Conservation (phyloP, 2,797 vertebrate genomes). For the Synanceia verrucosa region DNA sequence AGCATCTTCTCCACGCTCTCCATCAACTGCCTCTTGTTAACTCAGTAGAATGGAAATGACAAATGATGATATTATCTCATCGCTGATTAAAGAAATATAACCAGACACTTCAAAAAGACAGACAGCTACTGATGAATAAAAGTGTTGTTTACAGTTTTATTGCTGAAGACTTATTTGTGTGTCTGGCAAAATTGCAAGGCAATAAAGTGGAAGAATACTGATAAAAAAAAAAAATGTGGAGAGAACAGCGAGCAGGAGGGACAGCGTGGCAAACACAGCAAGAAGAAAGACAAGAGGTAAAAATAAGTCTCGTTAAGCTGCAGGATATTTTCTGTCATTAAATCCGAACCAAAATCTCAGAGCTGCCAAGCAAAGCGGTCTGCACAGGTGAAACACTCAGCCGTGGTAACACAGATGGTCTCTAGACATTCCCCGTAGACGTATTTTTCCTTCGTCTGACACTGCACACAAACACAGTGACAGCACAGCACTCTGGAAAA, state of each 20-base stretch:
- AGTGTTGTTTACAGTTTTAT: slow-evolving; percentile 17
- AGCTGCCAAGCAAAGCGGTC: slow-evolving; percentile 27
- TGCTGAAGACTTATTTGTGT: slow-evolving; percentile 19
- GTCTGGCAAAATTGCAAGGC: slow-evolving; percentile 15
- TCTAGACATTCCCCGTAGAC: slow-evolving; percentile 34
- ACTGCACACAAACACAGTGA: slow-evolving; percentile 33
- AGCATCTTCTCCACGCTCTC: slow-evolving; percentile 18
- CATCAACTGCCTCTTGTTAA: slow-evolving; percentile 31
- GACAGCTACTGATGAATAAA: slow-evolving; percentile 21
- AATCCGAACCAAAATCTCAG: slow-evolving; percentile 27
- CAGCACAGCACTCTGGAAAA: slow-evolving; percentile 42
- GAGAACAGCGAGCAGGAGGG: background rate
- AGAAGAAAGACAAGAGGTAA: slow-evolving; percentile 29
- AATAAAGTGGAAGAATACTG: slow-evolving; percentile 27
- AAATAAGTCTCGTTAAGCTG: slow-evolving; percentile 40
- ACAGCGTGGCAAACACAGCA: slow-evolving; percentile 27
- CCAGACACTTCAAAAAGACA: background rate
- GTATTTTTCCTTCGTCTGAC: slow-evolving; percentile 29
- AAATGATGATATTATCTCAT: slow-evolving; percentile 10
- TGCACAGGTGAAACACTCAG: slow-evolving; percentile 37
- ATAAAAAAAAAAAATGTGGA: slow-evolving; percentile 2
- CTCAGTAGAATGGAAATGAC: slow-evolving; percentile 20
- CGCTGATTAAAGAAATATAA: slow-evolving; percentile 24
- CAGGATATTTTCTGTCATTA: slow-evolving; percentile 64
- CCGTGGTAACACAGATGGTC: slow-evolving; percentile 54